phyloP scores from a whole-genome alignment of 2,113 vertebrate genomes.

The Elanoides forficatus region DNA sequence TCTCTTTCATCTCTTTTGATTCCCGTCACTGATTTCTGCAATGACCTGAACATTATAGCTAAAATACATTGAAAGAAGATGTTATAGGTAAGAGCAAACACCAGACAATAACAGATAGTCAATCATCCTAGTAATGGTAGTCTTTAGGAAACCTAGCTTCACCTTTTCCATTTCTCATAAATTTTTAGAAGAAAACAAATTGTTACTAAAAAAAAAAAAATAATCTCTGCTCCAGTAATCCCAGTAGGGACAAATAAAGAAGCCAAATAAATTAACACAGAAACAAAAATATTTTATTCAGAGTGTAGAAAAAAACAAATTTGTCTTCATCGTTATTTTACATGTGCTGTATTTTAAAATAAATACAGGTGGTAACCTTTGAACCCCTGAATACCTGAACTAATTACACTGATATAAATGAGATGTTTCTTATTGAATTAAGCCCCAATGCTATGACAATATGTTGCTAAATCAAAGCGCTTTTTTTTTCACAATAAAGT shows the following conservation, averaged over 20 bases:
- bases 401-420: background rate
- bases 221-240: background rate
- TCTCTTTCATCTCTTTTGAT: background rate
- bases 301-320: background rate
- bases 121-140: background rate
- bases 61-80: background rate
- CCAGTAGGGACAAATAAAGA: background rate
- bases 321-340: background rate
- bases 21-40: background rate
- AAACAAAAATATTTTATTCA: background rate
- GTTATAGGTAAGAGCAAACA: background rate
- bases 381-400: background rate
- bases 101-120: background rate
- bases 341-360: background rate
- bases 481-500: background rate
- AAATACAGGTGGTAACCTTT: background rate
- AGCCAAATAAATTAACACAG: background rate
- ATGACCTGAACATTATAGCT: background rate
- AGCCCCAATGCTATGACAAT: background rate
- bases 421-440: background rate
- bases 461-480: background rate
- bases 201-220: background rate
- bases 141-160: background rate
- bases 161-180: background rate
- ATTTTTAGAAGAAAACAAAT: background rate